Evolutionary conservation across 2,113 vertebrate genomes (phyloP), one percentile per base, ranked within the genome.

Genomic region (Nibea coibor): DNA sequence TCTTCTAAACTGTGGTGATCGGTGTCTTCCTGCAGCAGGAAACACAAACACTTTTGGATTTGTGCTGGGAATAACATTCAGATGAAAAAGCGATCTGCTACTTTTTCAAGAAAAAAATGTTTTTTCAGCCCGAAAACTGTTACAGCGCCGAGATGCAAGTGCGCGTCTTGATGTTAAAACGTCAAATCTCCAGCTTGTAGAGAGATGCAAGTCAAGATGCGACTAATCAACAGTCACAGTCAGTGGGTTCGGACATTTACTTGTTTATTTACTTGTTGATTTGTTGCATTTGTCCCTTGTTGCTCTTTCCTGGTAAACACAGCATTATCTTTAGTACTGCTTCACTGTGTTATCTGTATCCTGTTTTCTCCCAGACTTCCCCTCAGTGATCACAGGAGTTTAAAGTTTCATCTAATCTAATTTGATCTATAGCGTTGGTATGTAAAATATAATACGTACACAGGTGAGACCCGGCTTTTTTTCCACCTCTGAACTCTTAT

Each of bases 311-410:
- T 72, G 19, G 67, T 82, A 77, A 89, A 83, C 84, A 67, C 57
- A 7, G 67, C 53, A 53, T 66, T 81, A 81, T 81, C 77, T 83
- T 31, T 59, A 65, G 77, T 20, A 2, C 67, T 62, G 42, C 15
- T 53, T n/a, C 22, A 72, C 51, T 64, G 20, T 50, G 56, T 80
- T 84, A 77, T 80, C 80, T 82, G 54, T 42, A 77, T 89, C 82
- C 74, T 72, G 73, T 87, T 87, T 87, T 63, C 71, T 75, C 67
- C 17, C 80, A 78, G 79, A 83, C 73, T 82, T 86, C 81, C 83
- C 85, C 75, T 75, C 69, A 6, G 72, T 31, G 68, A 83, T 81
- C 79, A 19, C 16, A 5, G 19, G 31, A 65, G 81, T 83, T 73
- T 82, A 73, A 48, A 68, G 69, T 86, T 89, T 85, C 82, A 57